Evolutionary conservation across 2,888 invertebrate genomes (phyloP).

Genomic region (Caenorhabditis wallacei): DNA sequence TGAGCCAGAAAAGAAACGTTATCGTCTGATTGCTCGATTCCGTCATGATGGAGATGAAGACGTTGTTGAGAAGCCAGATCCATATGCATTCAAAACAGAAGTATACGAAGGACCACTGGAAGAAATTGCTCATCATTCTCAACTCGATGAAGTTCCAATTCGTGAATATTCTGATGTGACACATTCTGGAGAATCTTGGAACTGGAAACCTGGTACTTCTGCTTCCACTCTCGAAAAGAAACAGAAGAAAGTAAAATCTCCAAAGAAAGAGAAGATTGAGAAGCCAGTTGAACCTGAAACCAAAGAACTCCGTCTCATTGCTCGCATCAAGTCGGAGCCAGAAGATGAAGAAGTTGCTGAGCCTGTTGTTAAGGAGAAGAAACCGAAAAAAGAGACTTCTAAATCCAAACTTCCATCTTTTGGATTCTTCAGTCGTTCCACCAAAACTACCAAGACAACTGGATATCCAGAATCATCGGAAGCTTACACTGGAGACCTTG

Average conservation of each 20-base stretch:
- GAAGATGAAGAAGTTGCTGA: conserved; percentile 9
- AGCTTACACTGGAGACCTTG: conserved; percentile 24
- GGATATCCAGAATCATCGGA: conserved; percentile 30
- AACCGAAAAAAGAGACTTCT: conserved; percentile 15
- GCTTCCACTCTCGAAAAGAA: conserved; percentile 24
- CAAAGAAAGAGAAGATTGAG: conserved; percentile 23
- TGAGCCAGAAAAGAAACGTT: conserved; percentile 24
- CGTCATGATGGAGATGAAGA: conserved; percentile 48
- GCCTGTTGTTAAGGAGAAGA: conserved; percentile 21
- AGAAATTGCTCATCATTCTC: conserved; percentile 40
- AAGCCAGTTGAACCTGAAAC: conserved; percentile 44
- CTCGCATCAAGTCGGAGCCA: conserved; percentile 45
- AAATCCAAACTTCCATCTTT: conserved; percentile 36
- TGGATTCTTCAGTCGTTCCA: conserved; percentile 41
- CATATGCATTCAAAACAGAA: conserved; percentile 13
- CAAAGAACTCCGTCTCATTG: conserved; percentile 58
- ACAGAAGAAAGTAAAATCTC: conserved; percentile 28
- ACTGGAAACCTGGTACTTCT: too few relatives aligned
- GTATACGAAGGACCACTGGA: conserved; percentile 43
- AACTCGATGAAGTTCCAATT: conserved; percentile 32
- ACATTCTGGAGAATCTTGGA: conserved; percentile 61
- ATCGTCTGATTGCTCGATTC: conserved; percentile 43
- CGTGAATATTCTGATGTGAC: conserved; percentile 41
- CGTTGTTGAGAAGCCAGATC: conserved; percentile 38
- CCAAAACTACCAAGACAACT: conserved; percentile 24